Percentiles rank a stretch among this genome's conserved stretches.
These are phyloP conservation scores for Pluvianellus socialis DNA, from an alignment of 2,113 vertebrate genomes.

Conservation along the genomic window DNA sequence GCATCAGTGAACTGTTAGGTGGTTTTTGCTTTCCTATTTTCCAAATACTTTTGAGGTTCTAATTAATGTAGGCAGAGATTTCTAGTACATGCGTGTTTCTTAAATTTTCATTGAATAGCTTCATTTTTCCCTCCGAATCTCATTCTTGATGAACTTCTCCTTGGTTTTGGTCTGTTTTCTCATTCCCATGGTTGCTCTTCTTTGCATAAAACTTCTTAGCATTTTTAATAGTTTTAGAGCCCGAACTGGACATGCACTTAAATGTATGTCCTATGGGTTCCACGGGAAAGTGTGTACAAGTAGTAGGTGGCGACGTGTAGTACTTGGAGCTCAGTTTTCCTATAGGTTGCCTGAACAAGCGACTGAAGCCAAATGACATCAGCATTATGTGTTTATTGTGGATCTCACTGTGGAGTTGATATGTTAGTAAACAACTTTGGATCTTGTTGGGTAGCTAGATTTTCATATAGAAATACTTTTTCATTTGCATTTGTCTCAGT, in stretches of 20 bases:
- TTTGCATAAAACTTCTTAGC: neutral
- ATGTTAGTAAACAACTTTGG: neutral
- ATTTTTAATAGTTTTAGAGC: neutral
- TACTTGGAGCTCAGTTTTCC: neutral
- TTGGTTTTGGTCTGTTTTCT: neutral
- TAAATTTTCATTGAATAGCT: neutral
- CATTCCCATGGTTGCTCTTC: neutral
- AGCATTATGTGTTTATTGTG: neutral
- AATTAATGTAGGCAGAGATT: neutral
- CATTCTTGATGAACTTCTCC: neutral
- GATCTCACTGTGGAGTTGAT: neutral
- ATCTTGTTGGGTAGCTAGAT: slow-evolving; percentile 3
- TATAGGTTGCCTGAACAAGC: neutral
- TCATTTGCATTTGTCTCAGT: neutral
- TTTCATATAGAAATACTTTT: neutral
- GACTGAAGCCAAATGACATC: neutral
- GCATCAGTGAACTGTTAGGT: neutral
- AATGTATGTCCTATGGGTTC: neutral
- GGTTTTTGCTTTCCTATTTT: neutral
- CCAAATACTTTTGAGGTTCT: neutral
- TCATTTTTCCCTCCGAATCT: neutral
- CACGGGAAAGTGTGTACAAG: neutral
- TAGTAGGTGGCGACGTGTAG: neutral
- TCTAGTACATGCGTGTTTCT: neutral
- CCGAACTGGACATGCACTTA: neutral